phyloP scores from a whole-genome alignment of 2,113 vertebrate genomes.

The Gopherus flavomarginatus region DNA sequence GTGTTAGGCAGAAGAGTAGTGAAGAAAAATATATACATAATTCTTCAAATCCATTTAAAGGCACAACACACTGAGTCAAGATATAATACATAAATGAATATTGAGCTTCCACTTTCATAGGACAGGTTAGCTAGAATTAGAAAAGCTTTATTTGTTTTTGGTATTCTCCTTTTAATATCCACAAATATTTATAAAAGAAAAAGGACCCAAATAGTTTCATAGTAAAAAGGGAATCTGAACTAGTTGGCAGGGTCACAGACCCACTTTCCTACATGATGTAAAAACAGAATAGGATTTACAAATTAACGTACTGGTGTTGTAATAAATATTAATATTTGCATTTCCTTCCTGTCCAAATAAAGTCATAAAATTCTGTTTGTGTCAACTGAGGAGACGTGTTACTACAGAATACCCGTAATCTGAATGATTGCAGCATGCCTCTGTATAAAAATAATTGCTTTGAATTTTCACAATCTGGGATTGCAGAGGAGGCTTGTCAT shows the following conservation, averaged over 20 bases:
- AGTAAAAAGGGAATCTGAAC: constrained; percentile 59
- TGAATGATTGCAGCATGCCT: constrained; percentile 81
- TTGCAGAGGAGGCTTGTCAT: constrained; percentile 88
- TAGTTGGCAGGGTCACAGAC: constrained; percentile 69
- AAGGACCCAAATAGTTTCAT: constrained; percentile 61
- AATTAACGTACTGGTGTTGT: constrained; percentile 77
- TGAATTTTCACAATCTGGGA: constrained; percentile 85
- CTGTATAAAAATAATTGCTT: constrained; percentile 88
- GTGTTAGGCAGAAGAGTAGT: constrained; percentile 63
- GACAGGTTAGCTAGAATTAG: constrained; percentile 59
- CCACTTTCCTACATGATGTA: constrained; percentile 59
- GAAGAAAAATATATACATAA: constrained; percentile 79
- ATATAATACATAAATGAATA: constrained; percentile 73
- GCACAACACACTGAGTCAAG: constrained; percentile 59
- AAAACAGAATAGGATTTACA: constrained; percentile 67
- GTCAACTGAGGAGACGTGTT: constrained; percentile 74
- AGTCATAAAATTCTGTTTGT: constrained; percentile 79
- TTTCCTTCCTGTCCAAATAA: constrained; percentile 79
- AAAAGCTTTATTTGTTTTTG: constrained; percentile 74
- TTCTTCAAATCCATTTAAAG: constrained; percentile 76
- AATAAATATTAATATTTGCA: constrained; percentile 82
- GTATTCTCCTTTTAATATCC: constrained; percentile 46
- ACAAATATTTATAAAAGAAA: constrained; percentile 76
- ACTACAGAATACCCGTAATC: constrained; percentile 80
- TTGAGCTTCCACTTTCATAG: constrained; percentile 68